Conservation (phyloP, 2,113 vertebrate genomes). For the Kobus ellipsiprymnus region DNA sequence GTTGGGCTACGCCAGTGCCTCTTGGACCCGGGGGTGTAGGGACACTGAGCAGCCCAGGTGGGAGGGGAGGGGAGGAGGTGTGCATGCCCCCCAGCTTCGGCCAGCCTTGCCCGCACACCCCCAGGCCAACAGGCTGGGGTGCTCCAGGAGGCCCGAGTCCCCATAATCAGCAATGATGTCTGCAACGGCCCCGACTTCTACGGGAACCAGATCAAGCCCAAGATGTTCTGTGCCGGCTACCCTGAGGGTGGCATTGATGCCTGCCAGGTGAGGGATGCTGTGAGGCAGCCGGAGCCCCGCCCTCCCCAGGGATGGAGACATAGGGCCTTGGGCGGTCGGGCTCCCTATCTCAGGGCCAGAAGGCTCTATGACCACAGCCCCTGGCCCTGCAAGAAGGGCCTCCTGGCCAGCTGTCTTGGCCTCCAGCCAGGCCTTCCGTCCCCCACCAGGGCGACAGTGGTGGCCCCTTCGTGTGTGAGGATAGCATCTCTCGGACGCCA, state of each 20-base stretch:
- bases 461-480: slow-evolving; percentile 90
- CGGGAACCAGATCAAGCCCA: slow-evolving; percentile 90
- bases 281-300: no score
- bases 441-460: slow-evolving; percentile 89
- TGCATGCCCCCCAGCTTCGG: background rate
- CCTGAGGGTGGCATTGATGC: slow-evolving; percentile 89
- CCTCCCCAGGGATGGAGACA: background rate
- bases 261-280: slow-evolving; percentile 84
- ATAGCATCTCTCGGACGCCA: slow-evolving; percentile 84
- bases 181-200: slow-evolving; percentile 92
- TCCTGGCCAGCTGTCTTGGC: background rate
- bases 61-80: background rate
- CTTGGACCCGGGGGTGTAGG: rapidly evolving
- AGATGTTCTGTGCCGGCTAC: slow-evolving; percentile 94
- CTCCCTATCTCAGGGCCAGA: background rate
- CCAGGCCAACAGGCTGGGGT: slow-evolving; percentile 85
- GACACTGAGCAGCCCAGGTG: background rate
- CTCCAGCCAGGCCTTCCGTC: background rate
- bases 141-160: slow-evolving; percentile 89
- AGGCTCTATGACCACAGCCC: background rate
- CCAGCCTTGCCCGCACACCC: background rate
- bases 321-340: rapidly evolving
- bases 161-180: slow-evolving; percentile 87
- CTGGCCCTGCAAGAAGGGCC: rapidly evolving
- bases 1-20: background rate